These are phyloP conservation scores for Bombus superbus DNA, from an alignment of 1,140 invertebrate genomes.

Conservation along the genomic window DNA sequence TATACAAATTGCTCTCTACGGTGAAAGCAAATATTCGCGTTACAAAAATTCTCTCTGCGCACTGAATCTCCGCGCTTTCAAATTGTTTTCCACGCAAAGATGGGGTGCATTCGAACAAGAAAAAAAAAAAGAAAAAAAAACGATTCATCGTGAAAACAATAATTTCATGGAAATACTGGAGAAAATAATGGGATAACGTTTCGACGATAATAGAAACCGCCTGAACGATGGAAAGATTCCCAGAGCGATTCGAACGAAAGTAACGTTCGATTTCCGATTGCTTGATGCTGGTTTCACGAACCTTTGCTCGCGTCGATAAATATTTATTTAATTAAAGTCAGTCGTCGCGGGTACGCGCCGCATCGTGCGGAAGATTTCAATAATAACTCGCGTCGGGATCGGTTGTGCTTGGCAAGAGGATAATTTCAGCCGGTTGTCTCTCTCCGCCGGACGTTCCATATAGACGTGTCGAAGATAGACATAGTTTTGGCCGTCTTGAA, in stretches of 20 bases:
- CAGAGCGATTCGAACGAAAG: neutral
- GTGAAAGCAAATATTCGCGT: neutral
- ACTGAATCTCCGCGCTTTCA: neutral
- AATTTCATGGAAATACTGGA: neutral
- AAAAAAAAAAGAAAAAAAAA: too few relatives aligned
- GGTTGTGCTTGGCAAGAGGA: conserved; percentile 38
- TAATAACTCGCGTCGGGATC: conserved; percentile 39
- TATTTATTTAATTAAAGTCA: conserved; percentile 40
- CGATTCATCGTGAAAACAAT: neutral
- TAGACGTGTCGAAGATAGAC: conserved; percentile 55
- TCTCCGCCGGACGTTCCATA: conserved; percentile 32
- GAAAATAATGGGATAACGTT: neutral
- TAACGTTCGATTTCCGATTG: neutral
- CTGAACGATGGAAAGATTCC: neutral
- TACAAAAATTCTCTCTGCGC: neutral
- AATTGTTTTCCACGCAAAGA: neutral
- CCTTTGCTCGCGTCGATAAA: conserved; percentile 1
- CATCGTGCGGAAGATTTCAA: conserved; percentile 33
- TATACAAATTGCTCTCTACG: neutral
- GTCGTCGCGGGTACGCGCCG: neutral
- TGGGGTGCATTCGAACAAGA: neutral
- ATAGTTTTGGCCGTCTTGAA: conserved; percentile 49
- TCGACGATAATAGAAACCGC: neutral
- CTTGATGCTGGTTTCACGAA: neutral
- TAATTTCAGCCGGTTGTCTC: conserved; percentile 38